Evolutionary conservation across 2,888 invertebrate species (phyloP), one percentile per base, ranked within the genome.

Genomic region (Hydraecia micacea): DNA sequence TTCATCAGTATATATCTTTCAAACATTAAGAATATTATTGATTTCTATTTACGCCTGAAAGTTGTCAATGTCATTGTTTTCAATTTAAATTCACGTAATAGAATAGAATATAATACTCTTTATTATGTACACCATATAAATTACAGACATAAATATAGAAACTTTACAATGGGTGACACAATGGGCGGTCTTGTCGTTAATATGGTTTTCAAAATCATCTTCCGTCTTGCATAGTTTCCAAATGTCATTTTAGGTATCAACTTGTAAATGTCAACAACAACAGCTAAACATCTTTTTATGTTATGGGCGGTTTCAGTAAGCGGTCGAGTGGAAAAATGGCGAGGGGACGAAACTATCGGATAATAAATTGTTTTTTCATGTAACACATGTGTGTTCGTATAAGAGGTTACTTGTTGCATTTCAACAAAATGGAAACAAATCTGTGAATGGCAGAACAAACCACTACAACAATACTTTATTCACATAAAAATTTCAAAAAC

Each of bases 381-480:
- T 72, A 63, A 68, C 73, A 80, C 39, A 52, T 77, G 42, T 77
- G 42, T 83, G 42, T 67, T 60, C 46, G 28, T 36, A 39, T 60
- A 79, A 66, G 63, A 46, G 68, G n/a, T 69, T 69, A 81, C 81
- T 81, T 81, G 81, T 81, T 81, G 81, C 85, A 60, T 69, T 81
- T 28, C 58, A 67, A 58, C 49, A 39, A 84, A 32, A 81, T 73
- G 36, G n/a, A 69, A 84, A 70, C 32, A 52, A 62, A 60, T 84
- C 68, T 58, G 28, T 21, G 49, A 75, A 58, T 63, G 13, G 18
- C 36, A 60, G 62, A 75, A 86, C 82, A 68, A 81, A 75, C 70
- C 36, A 46, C 49, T 70, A 39, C n/a, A 28, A 49, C 6, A 52
- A 42, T 15, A 68, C 25, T 80, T 73, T 60, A 63, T 74, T 71